Evolutionary conservation across 1,140 invertebrate genomes (phyloP), one percentile per base, ranked within the genome.

Genomic region (Psilanteris sp.): DNA sequence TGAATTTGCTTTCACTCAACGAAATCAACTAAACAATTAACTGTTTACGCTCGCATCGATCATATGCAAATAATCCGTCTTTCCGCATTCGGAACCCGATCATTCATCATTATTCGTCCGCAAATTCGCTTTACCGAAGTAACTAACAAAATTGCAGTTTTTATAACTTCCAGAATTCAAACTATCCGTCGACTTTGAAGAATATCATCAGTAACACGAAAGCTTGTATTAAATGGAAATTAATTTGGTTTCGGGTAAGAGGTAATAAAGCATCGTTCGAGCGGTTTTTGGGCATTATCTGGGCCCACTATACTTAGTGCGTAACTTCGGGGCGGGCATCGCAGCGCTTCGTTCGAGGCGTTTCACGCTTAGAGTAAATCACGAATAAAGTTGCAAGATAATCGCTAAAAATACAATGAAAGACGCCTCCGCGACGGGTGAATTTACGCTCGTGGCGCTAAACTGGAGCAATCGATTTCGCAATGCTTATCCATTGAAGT

Each of bases 401-500:
- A 77, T 61, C 43, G 72, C 50, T 61, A 72, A 72, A 77, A 77
- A 77, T 72, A 64, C 59, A 73, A 64, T 64, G 27, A 59, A 7
- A 41, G 59, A 73, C 61, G 71, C 54, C 46, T 62, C 46, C 27
- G 43, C 16, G 54, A 48, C 61, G 64, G 39, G 22, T 59, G 27
- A 54, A 39, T 66, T 55, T 54, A 68, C 55, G 29, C 61, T 54
- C 27, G 14, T 55, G 43, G 64, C 70, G 41, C 26, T 66, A 59
- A 66, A 73, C 70, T 78, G 55, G 67, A 74, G 54, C 48, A 66
- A 75, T 57, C 62, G 64, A 61, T 78, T 78, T 74, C 46, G 59
- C 64, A 78, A 78, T 41, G 15, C 37, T 3, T 9, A 24, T 41
- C 32, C 64, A 75, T 75, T 67, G 61, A 74, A 64, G 54, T 66